Conservation (phyloP, 1,140 invertebrate species). For the Neodiprion pinetum region DNA sequence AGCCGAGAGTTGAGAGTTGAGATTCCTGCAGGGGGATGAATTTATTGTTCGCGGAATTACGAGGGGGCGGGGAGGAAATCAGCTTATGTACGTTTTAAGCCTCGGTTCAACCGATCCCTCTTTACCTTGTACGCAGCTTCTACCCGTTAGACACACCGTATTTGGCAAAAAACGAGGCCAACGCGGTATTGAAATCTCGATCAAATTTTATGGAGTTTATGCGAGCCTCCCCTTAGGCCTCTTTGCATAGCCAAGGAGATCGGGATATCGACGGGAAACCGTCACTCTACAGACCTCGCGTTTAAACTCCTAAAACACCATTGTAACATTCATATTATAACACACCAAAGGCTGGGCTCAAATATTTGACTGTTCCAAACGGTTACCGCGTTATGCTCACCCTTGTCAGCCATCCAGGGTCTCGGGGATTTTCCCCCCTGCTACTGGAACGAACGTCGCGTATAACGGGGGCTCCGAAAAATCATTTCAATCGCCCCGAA, state of each 20-base stretch:
- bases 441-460: background rate
- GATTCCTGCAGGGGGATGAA: background rate
- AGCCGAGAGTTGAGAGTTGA: background rate
- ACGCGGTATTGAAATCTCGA: background rate
- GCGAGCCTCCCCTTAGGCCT: background rate
- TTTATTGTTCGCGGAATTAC: background rate
- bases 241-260: background rate
- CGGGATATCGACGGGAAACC: too few relatives aligned
- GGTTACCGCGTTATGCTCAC: slow-evolving; percentile 6
- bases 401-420: background rate
- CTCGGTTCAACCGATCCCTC: background rate
- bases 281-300: background rate
- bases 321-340: background rate
- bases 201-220: background rate
- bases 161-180: background rate
- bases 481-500: background rate
- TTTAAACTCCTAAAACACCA: background rate
- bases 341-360: background rate
- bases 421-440: background rate
- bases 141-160: background rate
- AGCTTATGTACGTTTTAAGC: slow-evolving; percentile 1
- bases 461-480: background rate
- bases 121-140: background rate
- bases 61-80: background rate
- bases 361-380: slow-evolving; percentile 7